Evolutionary conservation across 2,113 vertebrate species (phyloP).

Genomic region (Scartelaos histophorus): DNA sequence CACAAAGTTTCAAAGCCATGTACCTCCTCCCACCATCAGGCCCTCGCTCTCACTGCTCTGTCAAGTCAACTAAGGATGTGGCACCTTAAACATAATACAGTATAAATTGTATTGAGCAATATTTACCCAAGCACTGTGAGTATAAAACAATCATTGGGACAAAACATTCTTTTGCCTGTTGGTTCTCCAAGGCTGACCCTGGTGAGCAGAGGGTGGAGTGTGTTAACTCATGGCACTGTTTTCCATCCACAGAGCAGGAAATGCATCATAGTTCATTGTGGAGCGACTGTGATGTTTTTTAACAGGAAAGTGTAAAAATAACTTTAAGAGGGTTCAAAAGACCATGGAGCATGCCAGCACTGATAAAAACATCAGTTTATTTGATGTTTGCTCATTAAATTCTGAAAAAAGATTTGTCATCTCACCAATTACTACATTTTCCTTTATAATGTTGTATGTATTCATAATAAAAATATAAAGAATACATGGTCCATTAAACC

Average conservation of each 20-base stretch:
- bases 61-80: neutral
- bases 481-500: neutral
- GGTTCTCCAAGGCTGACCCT: slow-evolving; percentile 57
- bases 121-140: slow-evolving; percentile 21
- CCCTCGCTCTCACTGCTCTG: slow-evolving; percentile 34
- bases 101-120: neutral
- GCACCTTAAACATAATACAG: slow-evolving; percentile 20
- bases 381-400: slow-evolving; percentile 13
- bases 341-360: slow-evolving; percentile 29
- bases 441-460: too few species aligned
- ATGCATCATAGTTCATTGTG: slow-evolving; percentile 96
- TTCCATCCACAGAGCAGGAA: slow-evolving; percentile 94
- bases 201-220: slow-evolving; percentile 86
- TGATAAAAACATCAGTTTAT: slow-evolving; percentile 41
- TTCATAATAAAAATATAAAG: neutral
- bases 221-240: slow-evolving; percentile 92
- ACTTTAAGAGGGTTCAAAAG: slow-evolving; percentile 76
- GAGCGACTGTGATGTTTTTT: slow-evolving; percentile 81
- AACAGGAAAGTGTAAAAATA: slow-evolving; percentile 99
- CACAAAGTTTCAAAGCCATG: slow-evolving; percentile 35
- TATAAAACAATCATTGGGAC: slow-evolving; percentile 21
- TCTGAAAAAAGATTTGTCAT: neutral
- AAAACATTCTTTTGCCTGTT: slow-evolving; percentile 12
- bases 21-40: slow-evolving; percentile 53
- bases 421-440: neutral